Evolutionary conservation across 1,140 invertebrate genomes (phyloP), one percentile per base, ranked within the genome.

Genomic region (Drosophila fuyamai): DNA sequence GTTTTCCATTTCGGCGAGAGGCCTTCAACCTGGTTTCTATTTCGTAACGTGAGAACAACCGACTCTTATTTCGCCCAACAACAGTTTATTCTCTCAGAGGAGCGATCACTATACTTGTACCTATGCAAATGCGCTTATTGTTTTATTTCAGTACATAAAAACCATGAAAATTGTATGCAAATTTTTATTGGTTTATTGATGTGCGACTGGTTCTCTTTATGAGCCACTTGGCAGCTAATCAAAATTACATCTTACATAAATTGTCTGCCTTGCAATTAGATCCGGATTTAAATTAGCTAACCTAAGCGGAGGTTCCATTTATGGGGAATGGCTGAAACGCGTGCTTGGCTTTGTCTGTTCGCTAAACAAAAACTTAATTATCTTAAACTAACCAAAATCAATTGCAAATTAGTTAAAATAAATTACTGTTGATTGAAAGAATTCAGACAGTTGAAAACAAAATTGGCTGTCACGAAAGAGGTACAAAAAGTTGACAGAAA

Each of bases 51-150:
- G 74, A 79, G 75, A 85, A 76, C 48, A 70, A 67, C 63, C 8
- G 27, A 53, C 16, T 55, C 7, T 41, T 41, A 41, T 23, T 18
- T 16, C n/a, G 36, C 70, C 50, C 47, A 50, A 50, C 68, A 81
- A 88, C 63, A 73, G 38, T 41, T n/a, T 4, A 13, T 46, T 14
- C 4, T 18, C 23, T 47, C 38, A 23, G 23, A n/a, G 13, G 13
- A 13, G 29, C 41, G n/a, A 9, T 23, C 36, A 27, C n/a, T 46
- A 29, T 54, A 48, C 55, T 50, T 18, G 13, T 47, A 8, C 46
- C 60, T 74, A 82, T 88, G 84, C 84, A 78, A 88, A 89, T 88
- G 27, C 32, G 58, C 71, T 77, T 48, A 89, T 89, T 88, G 84
- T 88, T 78, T 86, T 74, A 78, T 81, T 59, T 46, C 59, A 60